These are phyloP conservation scores for Micrasema longulum DNA, from an alignment of 1,140 invertebrate genomes.

Conservation along the genomic window DNA sequence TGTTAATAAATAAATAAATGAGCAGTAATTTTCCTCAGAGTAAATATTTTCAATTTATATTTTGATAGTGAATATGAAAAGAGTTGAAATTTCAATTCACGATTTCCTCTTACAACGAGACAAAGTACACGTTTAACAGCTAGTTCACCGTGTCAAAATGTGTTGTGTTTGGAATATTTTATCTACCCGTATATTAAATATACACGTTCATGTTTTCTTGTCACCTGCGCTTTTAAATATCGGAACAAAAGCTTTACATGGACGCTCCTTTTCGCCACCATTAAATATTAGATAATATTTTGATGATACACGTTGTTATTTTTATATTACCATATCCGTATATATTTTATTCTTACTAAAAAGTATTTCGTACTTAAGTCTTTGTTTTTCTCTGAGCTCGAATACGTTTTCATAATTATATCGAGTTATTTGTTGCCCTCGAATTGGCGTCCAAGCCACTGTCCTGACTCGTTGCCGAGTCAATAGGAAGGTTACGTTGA, in stretches of 20 bases:
- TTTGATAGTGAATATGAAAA: too few species aligned
- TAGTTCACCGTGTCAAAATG: slow-evolving; percentile 9
- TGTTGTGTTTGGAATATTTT: slow-evolving; percentile 4
- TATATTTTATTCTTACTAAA: slow-evolving; percentile 15
- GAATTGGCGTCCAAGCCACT: not conserved
- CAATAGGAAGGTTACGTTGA: too few species aligned
- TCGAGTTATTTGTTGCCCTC: not conserved
- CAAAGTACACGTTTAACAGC: slow-evolving; percentile 2
- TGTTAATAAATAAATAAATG: too few species aligned
- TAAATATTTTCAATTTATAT: too few species aligned
- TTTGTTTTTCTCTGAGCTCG: not conserved
- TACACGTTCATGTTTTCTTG: not conserved
- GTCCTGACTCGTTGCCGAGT: too few species aligned
- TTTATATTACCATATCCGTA: too few species aligned
- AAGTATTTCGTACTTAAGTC: too few species aligned
- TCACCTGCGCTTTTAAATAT: slow-evolving; percentile 26
- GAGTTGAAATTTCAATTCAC: slow-evolving; percentile 9
- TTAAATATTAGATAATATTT: too few species aligned
- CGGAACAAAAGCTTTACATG: slow-evolving; percentile 2
- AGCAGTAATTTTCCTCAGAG: too few species aligned
- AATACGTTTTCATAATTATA: slow-evolving; percentile 25
- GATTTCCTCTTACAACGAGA: not conserved
- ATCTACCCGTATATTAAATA: slow-evolving; percentile 7
- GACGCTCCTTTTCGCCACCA: too few species aligned
- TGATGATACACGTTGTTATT: slow-evolving; percentile 2